Evolutionary conservation across 2,888 invertebrate species (phyloP), one percentile per base, ranked within the genome.

Genomic region (Polietes domitor): DNA sequence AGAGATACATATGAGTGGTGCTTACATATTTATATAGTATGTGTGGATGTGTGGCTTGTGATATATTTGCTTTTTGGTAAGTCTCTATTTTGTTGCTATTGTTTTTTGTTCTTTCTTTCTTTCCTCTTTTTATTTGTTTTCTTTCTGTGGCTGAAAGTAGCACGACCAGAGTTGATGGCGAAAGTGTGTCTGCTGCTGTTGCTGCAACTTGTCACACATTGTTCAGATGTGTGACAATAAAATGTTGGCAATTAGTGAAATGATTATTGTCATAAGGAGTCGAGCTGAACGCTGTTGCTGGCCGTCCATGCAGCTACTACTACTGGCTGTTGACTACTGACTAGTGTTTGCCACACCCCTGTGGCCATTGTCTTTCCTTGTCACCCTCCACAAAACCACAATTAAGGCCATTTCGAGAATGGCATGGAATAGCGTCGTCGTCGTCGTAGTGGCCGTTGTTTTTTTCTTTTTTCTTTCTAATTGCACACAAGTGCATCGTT

Each of bases 191-290:
- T 32, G 21, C 50, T 80, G 78, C 75, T 78, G 80, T 63, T 47
- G 76, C n/a, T 47, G 76, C n/a, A 78, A 81, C 41, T 79, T 84
- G 78, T 81, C 76, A 79, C 72, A 71, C 68, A 73, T 73, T 81
- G 76, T 79, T 76, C 73, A 73, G 68, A 79, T 81, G 76, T 73
- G 76, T 81, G 84, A 81, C 81, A 81, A 79, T 79, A 81, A 81
- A 81, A 79, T 84, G 84, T 79, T 81, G 78, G 84, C 78, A 81
- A 81, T 84, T 84, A 84, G 78, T 73, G 76, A 81, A 84, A 84
- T 79, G 76, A 81, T 81, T 81, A 73, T 76, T 78, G 68, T 73
- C 63, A 73, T 63, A 71, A 73, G 68, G 78, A 81, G 84, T 80
- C 76, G 63, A n/a, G n/a, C n/a, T n/a, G n/a, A n/a, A n/a, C n/a